phyloP scores from a whole-genome alignment of 2,888 invertebrate genomes.

The Koerneria pararmatus region DNA sequence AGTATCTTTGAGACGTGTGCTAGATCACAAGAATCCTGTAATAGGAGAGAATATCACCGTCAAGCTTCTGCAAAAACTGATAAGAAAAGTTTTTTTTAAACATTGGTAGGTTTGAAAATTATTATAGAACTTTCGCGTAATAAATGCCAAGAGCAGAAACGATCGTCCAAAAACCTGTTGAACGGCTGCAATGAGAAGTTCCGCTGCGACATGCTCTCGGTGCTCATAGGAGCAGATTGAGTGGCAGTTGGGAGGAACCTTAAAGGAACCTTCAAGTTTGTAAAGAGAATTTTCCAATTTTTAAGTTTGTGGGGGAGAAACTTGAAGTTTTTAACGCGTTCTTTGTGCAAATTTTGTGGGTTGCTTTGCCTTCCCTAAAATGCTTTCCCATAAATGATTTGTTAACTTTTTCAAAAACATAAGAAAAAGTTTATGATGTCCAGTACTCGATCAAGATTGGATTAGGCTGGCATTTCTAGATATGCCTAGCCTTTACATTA shows the following conservation, averaged over 20 bases:
- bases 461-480: too few relatives aligned
- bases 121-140: neutral
- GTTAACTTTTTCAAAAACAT: too few relatives aligned
- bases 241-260: conserved; percentile 53
- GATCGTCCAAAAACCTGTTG: conserved; percentile 4
- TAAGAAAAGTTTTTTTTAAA: neutral
- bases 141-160: neutral
- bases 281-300: too few relatives aligned
- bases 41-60: neutral
- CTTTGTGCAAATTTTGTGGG: too few relatives aligned
- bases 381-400: too few relatives aligned
- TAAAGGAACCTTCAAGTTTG: conserved; percentile 7
- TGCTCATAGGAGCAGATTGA: conserved; percentile 55
- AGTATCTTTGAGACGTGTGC: conserved; percentile 44
- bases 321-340: too few relatives aligned
- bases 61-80: neutral
- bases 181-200: conserved; percentile 41
- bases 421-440: too few relatives aligned
- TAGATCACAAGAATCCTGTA: conserved; percentile 33
- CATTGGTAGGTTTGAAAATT: neutral
- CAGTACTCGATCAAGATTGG: too few relatives aligned
- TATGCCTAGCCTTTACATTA: too few relatives aligned
- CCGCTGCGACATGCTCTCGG: conserved; percentile 53
- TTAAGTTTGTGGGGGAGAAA: too few relatives aligned
- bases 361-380: too few relatives aligned